Evolutionary conservation across 2,888 invertebrate species (phyloP), one percentile per base, ranked within the genome.

Genomic region (Steromphala cineraria): DNA sequence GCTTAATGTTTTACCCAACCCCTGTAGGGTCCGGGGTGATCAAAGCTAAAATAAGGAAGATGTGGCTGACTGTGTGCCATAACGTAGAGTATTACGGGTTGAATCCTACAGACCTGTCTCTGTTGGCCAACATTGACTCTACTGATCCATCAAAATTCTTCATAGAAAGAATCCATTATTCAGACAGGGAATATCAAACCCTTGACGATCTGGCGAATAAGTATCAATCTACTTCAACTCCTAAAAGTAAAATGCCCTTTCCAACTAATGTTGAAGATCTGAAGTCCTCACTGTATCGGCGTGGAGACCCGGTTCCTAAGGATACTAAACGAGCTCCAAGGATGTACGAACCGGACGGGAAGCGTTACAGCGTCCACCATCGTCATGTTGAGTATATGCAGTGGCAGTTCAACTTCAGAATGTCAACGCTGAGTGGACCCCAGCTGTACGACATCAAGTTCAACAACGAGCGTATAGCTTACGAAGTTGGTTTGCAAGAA

Each of bases 401-500:
- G 15, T 92, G 92, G 92, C 80, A 83, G 5, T 91, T 92, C 82
- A 84, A 91, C 81, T 88, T 90, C 79, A 81, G 89, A 36, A 86
- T 92, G 87, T 87, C 89, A 0, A 82, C 89, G 7, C 81, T 87
- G 15, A 83, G 83, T 0, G 91, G 92, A 1, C 89, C 90, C 10
- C 87, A 87, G 28, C 17, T 90, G 10, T 89, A 87, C 80, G 88
- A 91, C 77, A 83, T 92, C 28, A 83, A 87, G 13, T 92, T 83
- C 81, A 81, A 84, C 5, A 84, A 84, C 5, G 87, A 91, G 67
- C 83, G 90, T 53, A 90, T 92, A n/a, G 89, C 88, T 0, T 92
- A 91, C 78, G 92, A 92, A 83, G 80, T 92, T 0, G 87, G 91
- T 71, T 80, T 91, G 15, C 89, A 90, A 36, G 92, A 92, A 80